Evolutionary conservation across 1,140 invertebrate genomes (phyloP), one percentile per base, ranked within the genome.

Genomic region (Philaenus spumarius): DNA sequence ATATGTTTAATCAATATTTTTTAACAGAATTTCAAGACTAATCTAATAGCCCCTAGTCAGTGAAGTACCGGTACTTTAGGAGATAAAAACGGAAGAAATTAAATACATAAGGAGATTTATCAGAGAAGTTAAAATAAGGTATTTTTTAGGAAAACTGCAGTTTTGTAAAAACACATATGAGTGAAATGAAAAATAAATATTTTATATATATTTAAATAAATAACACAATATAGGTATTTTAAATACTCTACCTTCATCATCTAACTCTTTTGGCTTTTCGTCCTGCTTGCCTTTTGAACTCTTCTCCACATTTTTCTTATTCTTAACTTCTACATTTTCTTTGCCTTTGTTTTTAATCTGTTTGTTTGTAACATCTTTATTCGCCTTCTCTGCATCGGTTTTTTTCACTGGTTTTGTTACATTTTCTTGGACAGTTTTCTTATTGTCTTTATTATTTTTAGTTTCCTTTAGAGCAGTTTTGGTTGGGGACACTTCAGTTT

Each of bases 191-290:
- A n/a, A n/a, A n/a, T n/a, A n/a, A n/a, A n/a, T n/a, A n/a, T n/a
- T n/a, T n/a, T n/a, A n/a, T n/a, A n/a, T n/a, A n/a, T n/a, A n/a
- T n/a, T n/a, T n/a, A n/a, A n/a, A n/a, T n/a, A n/a, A n/a, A n/a
- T n/a, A n/a, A n/a, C n/a, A n/a, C n/a, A n/a, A n/a, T n/a, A n/a
- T n/a, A n/a, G n/a, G n/a, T n/a, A n/a, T n/a, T n/a, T n/a, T n/a
- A n/a, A n/a, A n/a, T n/a, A n/a, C n/a, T 47, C 47, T 69, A 71
- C 83, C 84, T 61, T 86, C 84, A 71, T 87, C 84, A 73, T 80
- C 26, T 4, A 30, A 86, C 64, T 87, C 84, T 39, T 80, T 77
- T 9, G 84, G 83, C 68, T 86, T 87, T 63, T 84, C 82, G 62
- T 75, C 71, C 37, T 77, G 67, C 62, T 80, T 62, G 34, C 37